Evolutionary conservation across 2,113 vertebrate species (phyloP), one percentile per base, ranked within the genome.

Genomic region (Callopanchax toddi): DNA sequence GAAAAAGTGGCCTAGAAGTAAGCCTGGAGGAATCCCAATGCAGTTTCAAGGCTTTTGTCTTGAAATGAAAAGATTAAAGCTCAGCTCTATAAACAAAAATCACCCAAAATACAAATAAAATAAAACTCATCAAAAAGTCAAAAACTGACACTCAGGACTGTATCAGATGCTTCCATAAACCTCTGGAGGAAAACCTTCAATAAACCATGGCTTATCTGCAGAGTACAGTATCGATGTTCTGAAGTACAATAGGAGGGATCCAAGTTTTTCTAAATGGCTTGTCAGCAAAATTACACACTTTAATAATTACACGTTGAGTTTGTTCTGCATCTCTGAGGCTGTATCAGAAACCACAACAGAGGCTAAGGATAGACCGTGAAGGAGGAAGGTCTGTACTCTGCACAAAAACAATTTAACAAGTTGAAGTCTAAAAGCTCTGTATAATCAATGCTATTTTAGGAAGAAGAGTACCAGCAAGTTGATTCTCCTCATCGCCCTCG

Each of bases 391-490:
- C 55, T 51, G 52, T 39, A 66, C 69, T 53, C 43, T 58, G 57
- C 56, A 53, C 62, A 70, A 71, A 68, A 22, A 67, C 70, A 71
- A 69, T 79, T 65, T 75, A 87, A 83, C 75, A 80, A 84, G 80
- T 73, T 71, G 68, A 40, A 20, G 46, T 45, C 74, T 72, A 53
- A 86, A 80, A 60, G 60, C 60, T 80, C 60, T 86, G 51, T 86
- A 37, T 37, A 89, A 90, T 90, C 84, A 82, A 42, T 76, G 78
- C 73, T 86, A 90, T 87, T 88, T 76, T 0, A 25, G 71, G 61
- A 52, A 61, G 32, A 67, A 48, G 73, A 56, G 49, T 45, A 55
- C 54, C 29, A 52, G 71, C 61, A 52, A 70, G 69, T 58, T 40
- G 51, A 66, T 73, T 60, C 56, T 51, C 45, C 67, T 57, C 64